Evolutionary conservation across 2,113 vertebrate genomes (phyloP).

Genomic region (Notechis scutatus): DNA sequence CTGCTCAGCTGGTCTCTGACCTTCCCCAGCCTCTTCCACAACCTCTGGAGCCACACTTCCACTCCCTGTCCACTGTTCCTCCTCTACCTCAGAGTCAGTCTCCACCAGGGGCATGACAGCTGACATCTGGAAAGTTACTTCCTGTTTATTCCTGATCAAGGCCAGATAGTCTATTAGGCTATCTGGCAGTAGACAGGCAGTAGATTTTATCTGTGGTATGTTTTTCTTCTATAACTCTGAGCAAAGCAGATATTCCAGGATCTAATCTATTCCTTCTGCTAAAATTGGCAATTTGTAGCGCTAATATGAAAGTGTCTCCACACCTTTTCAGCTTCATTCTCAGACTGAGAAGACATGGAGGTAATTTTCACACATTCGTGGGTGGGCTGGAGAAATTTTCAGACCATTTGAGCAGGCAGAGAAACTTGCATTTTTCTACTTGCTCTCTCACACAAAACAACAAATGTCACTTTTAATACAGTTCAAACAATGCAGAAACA

Average conservation of each 20-base stretch:
- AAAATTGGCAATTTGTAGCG: background rate
- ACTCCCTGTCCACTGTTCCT: too few species aligned
- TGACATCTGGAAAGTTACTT: background rate
- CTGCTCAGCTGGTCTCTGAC: too few species aligned
- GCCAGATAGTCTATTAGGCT: background rate
- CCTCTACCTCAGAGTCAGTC: too few species aligned
- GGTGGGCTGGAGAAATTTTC: slow-evolving; percentile 3
- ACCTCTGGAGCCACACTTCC: too few species aligned
- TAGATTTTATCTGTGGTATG: background rate
- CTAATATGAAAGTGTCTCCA: background rate
- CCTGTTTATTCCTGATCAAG: background rate
- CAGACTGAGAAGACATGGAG: background rate
- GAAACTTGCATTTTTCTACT: background rate
- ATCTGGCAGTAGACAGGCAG: background rate
- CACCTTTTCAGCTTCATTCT: background rate
- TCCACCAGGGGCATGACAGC: too few species aligned
- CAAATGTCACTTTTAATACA: background rate
- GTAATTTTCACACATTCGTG: background rate
- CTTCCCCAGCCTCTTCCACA: too few species aligned
- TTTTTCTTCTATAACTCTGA: background rate
- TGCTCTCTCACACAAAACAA: background rate
- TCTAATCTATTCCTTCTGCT: background rate
- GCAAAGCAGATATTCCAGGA: background rate
- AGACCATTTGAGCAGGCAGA: background rate
- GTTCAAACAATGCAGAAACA: background rate